Evolutionary conservation across 1,140 invertebrate species (phyloP), one percentile per base, ranked within the genome.

Genomic region (Rhyacophila brunnea): DNA sequence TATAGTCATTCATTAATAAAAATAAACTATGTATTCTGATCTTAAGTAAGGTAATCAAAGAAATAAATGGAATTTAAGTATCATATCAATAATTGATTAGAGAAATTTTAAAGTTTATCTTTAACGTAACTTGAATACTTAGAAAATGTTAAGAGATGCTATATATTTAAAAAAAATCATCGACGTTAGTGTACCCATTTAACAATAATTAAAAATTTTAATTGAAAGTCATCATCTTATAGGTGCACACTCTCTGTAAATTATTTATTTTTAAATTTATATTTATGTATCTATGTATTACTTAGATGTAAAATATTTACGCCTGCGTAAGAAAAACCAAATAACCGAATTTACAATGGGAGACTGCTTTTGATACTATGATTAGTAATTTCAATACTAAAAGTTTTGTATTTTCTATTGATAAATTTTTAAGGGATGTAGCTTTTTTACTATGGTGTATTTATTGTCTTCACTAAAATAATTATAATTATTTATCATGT

Each of bases 361-460:
- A 64, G 62, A 64, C 62, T 64, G 62, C 62, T 64, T 64, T 60
- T 64, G 54, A 64, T 60, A 64, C 52, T 56, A 47, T 42, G 40
- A 61, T 50, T 43, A 14, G 11, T 20, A 15, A 42, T 44, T 45
- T 52, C 49, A 14, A 58, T 48, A n/a, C 51, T 46, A 53, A 58
- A 54, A 23, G 14, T 23, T 60, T 40, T 49, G 19, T 54, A 54
- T 54, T 60, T 60, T 60, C 43, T 48, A 60, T 45, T 47, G 18
- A 56, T 32, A 51, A 43, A 57, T 54, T 62, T 58, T 17, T 64
- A 56, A 60, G 34, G 46, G 18, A 40, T 47, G 62, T 64, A 64
- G 62, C 56, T 64, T 64, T 64, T 64, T 35, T 64, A 64, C 58
- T 48, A 46, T 60, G 44, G 11, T 59, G 48, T 54, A 15, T 43